Evolutionary conservation across 2,888 invertebrate species (phyloP), one percentile per base, ranked within the genome.

Genomic region (Caenorhabditis becei): DNA sequence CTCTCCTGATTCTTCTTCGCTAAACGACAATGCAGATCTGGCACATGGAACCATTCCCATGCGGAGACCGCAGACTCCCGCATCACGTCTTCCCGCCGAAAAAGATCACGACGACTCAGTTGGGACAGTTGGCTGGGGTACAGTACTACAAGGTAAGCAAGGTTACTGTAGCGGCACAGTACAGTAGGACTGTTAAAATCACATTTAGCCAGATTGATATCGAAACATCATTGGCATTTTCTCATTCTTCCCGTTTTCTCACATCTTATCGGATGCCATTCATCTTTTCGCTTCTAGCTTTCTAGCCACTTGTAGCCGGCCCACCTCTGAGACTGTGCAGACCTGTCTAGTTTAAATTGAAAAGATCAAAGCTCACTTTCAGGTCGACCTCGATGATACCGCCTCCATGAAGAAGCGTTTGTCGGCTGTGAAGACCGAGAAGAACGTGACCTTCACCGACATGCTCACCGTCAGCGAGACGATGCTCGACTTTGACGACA

Each of bases 81-180:
- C 96, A 97, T 91, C 95, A 96, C 87, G 93, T 93, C 67, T 93
- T 93, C 87, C 97, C 97, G 0, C 95, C 95, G 1, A 92, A 94
- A 90, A 95, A 93, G 87, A 84, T 97, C 23, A 92, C 93, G 1
- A 87, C 96, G 0, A 93, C 94, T 0, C 94, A 95, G 75, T 93
- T 97, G 65, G 84, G 84, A 44, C 94, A 92, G 83, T 92, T 93
- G 90, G 94, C 95, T 35, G 96, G 97, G 23, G 96, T 97, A 11
- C 95, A 96, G 92, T 95, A 96, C 92, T 96, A 95, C 92, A 93
- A 94, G 93, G 96, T 96, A 93, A 92, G 92, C 16, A 8, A 10
- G 5, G 51, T 23, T 11, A 7, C 20, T 14, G 51, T n/a, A n/a
- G n/a, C n/a, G n/a, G n/a, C n/a, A n/a, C n/a, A n/a, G n/a, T n/a